phyloP scores from a whole-genome alignment of 2,797 vertebrate species.

The Danio kyathit region DNA sequence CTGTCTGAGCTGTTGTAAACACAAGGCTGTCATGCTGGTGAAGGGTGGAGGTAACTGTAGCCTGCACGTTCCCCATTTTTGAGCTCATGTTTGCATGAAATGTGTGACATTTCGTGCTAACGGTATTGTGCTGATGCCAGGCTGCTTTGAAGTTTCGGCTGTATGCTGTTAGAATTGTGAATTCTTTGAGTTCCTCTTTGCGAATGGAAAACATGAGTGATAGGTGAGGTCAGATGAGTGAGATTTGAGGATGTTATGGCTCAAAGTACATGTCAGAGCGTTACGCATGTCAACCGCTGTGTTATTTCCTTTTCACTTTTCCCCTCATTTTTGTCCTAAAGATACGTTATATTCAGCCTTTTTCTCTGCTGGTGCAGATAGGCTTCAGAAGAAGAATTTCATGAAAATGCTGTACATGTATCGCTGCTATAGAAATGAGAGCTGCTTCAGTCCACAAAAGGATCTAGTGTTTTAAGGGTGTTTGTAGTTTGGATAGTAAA shows the following conservation, averaged over 20 bases:
- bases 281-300: conserved; percentile 8
- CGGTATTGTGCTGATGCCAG: conserved; percentile 31
- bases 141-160: conserved; percentile 14
- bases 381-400: neutral
- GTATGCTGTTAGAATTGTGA: neutral
- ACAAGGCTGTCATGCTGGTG: conserved; percentile 11
- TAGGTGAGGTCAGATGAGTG: conserved; percentile 28
- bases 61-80: conserved; percentile 5
- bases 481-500: conserved; percentile 1
- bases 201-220: conserved; percentile 43
- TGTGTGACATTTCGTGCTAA: neutral
- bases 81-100: conserved; percentile 15
- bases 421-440: conserved; percentile 1
- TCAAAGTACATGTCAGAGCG: conserved; percentile 4
- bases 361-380: neutral
- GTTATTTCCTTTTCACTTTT: conserved; percentile 32
- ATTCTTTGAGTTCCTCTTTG: conserved; percentile 36
- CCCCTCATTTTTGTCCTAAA: neutral
- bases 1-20: conserved; percentile 38
- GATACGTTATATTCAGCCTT: conserved; percentile 2
- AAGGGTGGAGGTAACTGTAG: conserved; percentile 17
- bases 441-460: conserved; percentile 7
- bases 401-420: conserved; percentile 27
- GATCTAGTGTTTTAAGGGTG: conserved; percentile 5
- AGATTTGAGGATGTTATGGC: conserved; percentile 36